phyloP scores from a whole-genome alignment of 2,797 vertebrate species.

The Rhinoraja longicauda region DNA sequence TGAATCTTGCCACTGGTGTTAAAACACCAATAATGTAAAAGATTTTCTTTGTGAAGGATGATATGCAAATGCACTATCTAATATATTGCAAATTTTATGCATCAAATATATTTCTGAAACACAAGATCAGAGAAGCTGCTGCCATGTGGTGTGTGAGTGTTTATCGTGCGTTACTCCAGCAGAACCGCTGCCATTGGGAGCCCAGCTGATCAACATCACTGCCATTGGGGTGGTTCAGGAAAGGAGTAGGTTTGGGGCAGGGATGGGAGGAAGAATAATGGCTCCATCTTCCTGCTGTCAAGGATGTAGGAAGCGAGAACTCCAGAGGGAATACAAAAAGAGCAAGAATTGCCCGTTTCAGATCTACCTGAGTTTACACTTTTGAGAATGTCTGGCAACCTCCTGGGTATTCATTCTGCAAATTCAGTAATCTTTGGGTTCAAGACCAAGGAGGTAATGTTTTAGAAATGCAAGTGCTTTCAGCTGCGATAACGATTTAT shows the following conservation, averaged over 20 bases:
- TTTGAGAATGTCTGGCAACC: not conserved
- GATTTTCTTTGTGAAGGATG: no score
- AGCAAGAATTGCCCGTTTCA: slow-evolving; percentile 15
- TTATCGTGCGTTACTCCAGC: not conserved
- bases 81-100: no score
- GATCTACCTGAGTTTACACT: slow-evolving; percentile 18
- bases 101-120: no score
- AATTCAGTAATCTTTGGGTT: slow-evolving; percentile 17
- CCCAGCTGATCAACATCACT: not conserved
- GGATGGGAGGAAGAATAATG: not conserved
- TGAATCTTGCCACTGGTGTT: not conserved
- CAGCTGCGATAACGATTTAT: not conserved
- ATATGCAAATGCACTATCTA: no score
- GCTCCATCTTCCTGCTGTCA: not conserved
- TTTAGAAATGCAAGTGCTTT: not conserved
- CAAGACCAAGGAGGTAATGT: not conserved
- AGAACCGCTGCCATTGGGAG: not conserved
- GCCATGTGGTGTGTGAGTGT: not conserved
- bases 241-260: not conserved
- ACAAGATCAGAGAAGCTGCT: no score
- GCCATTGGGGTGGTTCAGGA: not conserved
- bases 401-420: slow-evolving; percentile 6
- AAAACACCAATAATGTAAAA: no score
- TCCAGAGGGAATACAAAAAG: not conserved
- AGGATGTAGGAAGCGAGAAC: not conserved